Percentiles rank a stretch among this genome's conserved stretches.
Evolutionary conservation across 2,113 vertebrate species (phyloP).

Genomic region (Fukomys damarensis): DNA sequence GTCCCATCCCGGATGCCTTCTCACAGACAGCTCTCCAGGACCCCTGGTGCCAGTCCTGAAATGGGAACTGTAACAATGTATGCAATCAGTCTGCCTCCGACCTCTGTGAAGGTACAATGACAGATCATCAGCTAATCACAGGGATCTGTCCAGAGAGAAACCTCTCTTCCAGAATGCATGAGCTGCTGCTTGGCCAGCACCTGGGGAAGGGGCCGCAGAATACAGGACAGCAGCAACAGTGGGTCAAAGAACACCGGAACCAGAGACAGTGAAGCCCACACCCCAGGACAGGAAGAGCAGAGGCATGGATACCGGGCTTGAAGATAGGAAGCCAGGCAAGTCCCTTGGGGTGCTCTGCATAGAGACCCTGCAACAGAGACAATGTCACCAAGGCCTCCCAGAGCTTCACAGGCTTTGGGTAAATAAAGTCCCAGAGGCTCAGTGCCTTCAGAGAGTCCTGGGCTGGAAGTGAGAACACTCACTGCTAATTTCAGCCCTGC

Average conservation of each 20-base stretch:
- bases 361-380: background rate
- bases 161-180: background rate
- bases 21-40: background rate
- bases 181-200: accelerated
- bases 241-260: background rate
- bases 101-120: background rate
- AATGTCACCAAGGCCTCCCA: too few relatives aligned
- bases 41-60: background rate
- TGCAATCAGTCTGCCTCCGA: background rate
- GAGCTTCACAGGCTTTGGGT: background rate
- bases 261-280: background rate
- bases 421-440: background rate
- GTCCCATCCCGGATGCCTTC: background rate
- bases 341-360: background rate
- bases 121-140: background rate
- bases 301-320: too few relatives aligned
- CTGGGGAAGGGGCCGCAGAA: background rate
- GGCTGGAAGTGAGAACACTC: background rate
- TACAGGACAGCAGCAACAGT: background rate
- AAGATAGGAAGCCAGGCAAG: too few relatives aligned
- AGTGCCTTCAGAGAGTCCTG: background rate
- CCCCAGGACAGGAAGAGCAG: background rate
- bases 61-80: background rate
- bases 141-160: background rate
- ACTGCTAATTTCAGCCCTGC: background rate